Percentiles rank a stretch among this genome's conserved stretches.
These are phyloP conservation scores for Sus scrofa DNA, from an alignment of 2,113 vertebrate species.

Conservation along the genomic window T2T-Sscrofa CM000814.6:766501-767000, in stretches of 20 bases:
- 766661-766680: conserved; percentile 31
- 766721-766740: not conserved
- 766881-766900: accelerated
- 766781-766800: not conserved
- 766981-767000: not conserved
- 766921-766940: accelerated
- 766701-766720: not conserved
- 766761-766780: not conserved
- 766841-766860: not conserved
- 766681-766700: not conserved
- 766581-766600: not conserved
- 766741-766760: accelerated
- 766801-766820: not conserved
- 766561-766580: not conserved
- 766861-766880: not conserved
- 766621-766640: conserved; percentile 19
- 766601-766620: not conserved
- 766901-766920: not conserved
- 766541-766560: not conserved
- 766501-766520: too few species aligned
- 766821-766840: not conserved
- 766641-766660: conserved; percentile 37
- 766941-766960: not conserved
- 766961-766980: too few species aligned
- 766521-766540: too few species aligned